Evolutionary conservation across 2,888 invertebrate genomes (phyloP).

Genomic region (Idaea biselata): DNA sequence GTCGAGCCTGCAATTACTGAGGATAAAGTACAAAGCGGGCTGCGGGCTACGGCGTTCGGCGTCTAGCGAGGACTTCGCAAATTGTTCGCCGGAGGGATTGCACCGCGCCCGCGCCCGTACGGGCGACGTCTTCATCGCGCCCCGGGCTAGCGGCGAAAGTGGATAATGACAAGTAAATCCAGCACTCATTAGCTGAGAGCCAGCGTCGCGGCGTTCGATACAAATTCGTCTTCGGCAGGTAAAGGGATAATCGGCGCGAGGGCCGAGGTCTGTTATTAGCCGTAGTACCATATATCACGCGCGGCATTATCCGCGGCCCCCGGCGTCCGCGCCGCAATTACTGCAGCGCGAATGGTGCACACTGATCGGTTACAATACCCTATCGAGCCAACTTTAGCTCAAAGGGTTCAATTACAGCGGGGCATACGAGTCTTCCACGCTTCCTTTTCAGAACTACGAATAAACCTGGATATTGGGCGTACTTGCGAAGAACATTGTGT

Average conservation of each 20-base stretch:
- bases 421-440: conserved; percentile 22
- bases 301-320: conserved; percentile 69
- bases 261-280: conserved; percentile 73
- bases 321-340: conserved; percentile 75
- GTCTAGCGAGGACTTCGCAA: conserved; percentile 55
- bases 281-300: conserved; percentile 78
- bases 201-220: conserved; percentile 74
- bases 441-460: conserved; percentile 26
- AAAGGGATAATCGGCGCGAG: conserved; percentile 75
- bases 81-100: conserved; percentile 64
- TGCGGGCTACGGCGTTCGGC: conserved; percentile 54
- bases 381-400: conserved; percentile 54
- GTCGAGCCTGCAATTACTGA: conserved; percentile 66
- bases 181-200: conserved; percentile 74
- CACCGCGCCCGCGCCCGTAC: conserved; percentile 31
- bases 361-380: conserved; percentile 56
- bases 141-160: conserved; percentile 69
- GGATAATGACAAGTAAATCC: conserved; percentile 78
- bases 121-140: conserved; percentile 74
- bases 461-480: conserved; percentile 22
- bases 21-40: conserved; percentile 70
- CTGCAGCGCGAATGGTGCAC: conserved; percentile 52
- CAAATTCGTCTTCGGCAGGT: conserved; percentile 71
- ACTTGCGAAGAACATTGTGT: conserved; percentile 38
- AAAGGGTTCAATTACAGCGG: conserved; percentile 29